Percentiles rank a stretch among this genome's conserved stretches.
Conservation (phyloP, 2,113 vertebrate genomes). For the Pongo abelii region DNA sequence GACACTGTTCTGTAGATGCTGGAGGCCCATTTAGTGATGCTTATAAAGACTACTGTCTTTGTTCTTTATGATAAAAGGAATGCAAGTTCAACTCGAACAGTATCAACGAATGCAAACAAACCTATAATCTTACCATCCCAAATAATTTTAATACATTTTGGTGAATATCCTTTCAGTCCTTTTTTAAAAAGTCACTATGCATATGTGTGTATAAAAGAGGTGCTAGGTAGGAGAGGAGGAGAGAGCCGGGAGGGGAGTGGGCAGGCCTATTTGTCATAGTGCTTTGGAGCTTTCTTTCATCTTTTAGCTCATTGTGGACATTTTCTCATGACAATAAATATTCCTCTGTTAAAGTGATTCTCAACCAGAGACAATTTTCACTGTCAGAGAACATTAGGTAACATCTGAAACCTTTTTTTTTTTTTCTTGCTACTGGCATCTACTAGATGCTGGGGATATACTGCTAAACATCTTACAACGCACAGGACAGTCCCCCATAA, state of each 20-base stretch:
- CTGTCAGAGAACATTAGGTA: background rate
- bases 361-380: background rate
- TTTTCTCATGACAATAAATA: constrained; percentile 17
- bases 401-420: background rate
- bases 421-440: background rate
- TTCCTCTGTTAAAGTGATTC: background rate
- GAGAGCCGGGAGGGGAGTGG: background rate
- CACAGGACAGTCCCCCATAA: too few relatives aligned
- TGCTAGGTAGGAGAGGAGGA: background rate
- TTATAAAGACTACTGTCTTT: background rate
- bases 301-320: background rate
- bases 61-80: background rate
- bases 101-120: background rate
- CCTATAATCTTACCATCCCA: background rate
- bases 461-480: background rate
- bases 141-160: background rate
- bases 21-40: background rate
- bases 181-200: background rate
- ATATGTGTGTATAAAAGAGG: too few relatives aligned
- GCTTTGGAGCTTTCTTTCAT: background rate
- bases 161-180: background rate
- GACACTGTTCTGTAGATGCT: background rate
- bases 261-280: background rate
- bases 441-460: background rate
- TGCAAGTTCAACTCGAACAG: background rate